Percentiles rank a stretch among this genome's conserved stretches.
Evolutionary conservation across 2,797 vertebrate genomes (phyloP).

Genomic region (Platyrinchus mystaceus): DNA sequence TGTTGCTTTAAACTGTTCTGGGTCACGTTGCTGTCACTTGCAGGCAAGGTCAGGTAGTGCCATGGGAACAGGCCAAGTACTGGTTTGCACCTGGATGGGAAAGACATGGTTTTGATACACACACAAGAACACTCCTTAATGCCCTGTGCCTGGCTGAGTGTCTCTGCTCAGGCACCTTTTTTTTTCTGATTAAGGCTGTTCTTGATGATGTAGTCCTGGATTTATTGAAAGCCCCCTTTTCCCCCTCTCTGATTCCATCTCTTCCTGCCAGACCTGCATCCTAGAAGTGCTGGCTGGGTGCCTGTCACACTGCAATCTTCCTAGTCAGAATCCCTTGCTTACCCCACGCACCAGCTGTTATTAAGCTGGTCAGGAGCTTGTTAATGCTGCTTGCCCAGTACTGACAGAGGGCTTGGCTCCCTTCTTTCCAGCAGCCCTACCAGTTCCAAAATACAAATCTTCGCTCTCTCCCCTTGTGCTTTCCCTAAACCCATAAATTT

Average conservation of each 20-base stretch:
- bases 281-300: constrained; percentile 16
- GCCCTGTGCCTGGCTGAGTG: background rate
- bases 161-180: background rate
- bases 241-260: background rate
- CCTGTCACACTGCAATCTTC: background rate
- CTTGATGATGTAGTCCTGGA: background rate
- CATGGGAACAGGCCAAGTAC: background rate
- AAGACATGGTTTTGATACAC: background rate
- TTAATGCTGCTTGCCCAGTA: background rate
- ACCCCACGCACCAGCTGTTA: constrained; percentile 38
- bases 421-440: background rate
- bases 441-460: background rate
- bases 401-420: background rate
- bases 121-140: background rate
- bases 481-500: background rate
- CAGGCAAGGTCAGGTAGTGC: background rate
- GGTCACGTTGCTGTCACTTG: background rate
- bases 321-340: background rate
- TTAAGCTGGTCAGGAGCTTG: background rate
- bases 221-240: background rate
- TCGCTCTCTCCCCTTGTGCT: background rate
- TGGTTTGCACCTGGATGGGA: background rate
- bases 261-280: constrained; percentile 1
- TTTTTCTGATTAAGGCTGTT: background rate
- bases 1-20: background rate